Percentiles rank a stretch among this genome's conserved stretches.
Evolutionary conservation across 1,140 invertebrate genomes (phyloP).

Genomic region (Drosophila baimaii): DNA sequence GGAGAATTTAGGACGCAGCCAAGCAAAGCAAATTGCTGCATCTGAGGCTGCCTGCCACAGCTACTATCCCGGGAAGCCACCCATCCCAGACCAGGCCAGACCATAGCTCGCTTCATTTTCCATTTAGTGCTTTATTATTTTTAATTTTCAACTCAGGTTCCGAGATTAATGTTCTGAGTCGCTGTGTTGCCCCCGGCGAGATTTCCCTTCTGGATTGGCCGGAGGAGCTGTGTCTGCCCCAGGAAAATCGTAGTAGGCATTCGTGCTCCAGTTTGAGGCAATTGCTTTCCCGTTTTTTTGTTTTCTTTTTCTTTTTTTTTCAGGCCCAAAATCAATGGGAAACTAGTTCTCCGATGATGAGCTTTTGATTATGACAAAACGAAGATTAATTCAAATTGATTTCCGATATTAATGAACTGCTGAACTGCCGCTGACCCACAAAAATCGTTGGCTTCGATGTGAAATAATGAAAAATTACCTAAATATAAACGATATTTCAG

Average conservation of each 20-base stretch:
- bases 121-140: conserved; percentile 82
- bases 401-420: conserved; percentile 26
- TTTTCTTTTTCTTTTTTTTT: no score
- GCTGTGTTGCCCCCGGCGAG: conserved; percentile 33
- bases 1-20: conserved; percentile 55
- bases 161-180: conserved; percentile 79
- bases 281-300: conserved; percentile 20
- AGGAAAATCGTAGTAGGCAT: neutral
- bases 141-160: conserved; percentile 69
- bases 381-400: conserved; percentile 29
- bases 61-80: conserved; percentile 20
- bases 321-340: no score
- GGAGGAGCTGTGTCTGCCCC: no score
- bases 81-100: conserved; percentile 5
- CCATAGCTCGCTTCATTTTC: conserved; percentile 63
- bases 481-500: neutral
- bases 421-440: conserved; percentile 7
- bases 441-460: neutral
- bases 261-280: conserved; percentile 28
- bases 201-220: conserved; percentile 5
- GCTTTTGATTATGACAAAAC: conserved; percentile 31
- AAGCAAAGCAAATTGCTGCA: conserved; percentile 76
- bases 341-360: conserved; percentile 21
- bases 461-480: neutral
- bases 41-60: conserved; percentile 31